Evolutionary conservation across 2,113 vertebrate species (phyloP).

Genomic region (Aphyosemion australe): DNA sequence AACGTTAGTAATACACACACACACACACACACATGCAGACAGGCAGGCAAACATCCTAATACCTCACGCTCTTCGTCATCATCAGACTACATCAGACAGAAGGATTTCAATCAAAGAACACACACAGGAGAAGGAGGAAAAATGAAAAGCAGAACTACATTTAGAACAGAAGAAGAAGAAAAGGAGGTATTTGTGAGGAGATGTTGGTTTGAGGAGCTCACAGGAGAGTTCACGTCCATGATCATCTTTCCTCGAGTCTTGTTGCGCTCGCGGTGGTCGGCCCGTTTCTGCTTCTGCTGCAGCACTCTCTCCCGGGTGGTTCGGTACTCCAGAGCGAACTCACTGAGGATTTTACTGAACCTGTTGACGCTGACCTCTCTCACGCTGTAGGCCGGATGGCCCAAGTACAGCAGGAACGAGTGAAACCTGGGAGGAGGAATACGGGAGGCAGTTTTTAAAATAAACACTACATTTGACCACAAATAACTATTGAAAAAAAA

Average conservation of each 20-base stretch:
- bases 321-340: conserved; percentile 95
- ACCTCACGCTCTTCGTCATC: conserved; percentile 91
- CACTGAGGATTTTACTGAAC: conserved; percentile 93
- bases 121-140: conserved; percentile 19
- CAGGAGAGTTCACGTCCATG: conserved; percentile 86
- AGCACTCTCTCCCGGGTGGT: conserved; percentile 93
- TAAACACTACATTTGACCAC: too few species aligned
- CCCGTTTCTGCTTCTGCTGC: conserved; percentile 95
- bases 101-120: conserved; percentile 39
- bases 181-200: neutral
- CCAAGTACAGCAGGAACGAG: conserved; percentile 92
- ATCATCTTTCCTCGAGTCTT: conserved; percentile 98
- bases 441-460: too few species aligned
- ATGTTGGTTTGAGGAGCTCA: conserved; percentile 39
- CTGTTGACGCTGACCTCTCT: conserved; percentile 92
- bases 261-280: conserved; percentile 94
- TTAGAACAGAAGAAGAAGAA: conserved; percentile 8
- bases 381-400: conserved; percentile 88
- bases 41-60: conserved; percentile 39
- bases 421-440: conserved; percentile 84
- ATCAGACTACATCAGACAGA: conserved; percentile 84
- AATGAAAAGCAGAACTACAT: conserved; percentile 1
- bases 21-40: conserved; percentile 27
- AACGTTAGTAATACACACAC: conserved; percentile 11
- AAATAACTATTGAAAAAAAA: too few species aligned